A percentile compares a stretch with the other conserved stretches of the same genome.
Conservation (phyloP, 2,113 vertebrate species). For the Echinops telfairi region DNA sequence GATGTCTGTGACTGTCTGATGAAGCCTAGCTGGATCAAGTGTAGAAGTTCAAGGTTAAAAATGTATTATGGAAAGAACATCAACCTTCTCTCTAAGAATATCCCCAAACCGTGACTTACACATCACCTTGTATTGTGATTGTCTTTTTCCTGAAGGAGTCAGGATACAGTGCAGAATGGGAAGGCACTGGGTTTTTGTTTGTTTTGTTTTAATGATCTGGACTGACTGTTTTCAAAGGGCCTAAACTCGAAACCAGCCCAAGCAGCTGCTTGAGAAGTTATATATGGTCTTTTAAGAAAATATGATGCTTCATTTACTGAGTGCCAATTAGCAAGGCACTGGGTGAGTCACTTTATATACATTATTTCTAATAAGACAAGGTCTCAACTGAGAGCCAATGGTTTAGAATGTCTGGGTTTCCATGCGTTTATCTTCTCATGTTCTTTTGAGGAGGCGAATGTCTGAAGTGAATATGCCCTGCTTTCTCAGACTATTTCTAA, state of each 20-base stretch:
- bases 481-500: conserved; percentile 11
- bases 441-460: background rate
- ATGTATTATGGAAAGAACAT: background rate
- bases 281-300: background rate
- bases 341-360: background rate
- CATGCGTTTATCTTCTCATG: background rate
- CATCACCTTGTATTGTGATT: background rate
- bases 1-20: background rate
- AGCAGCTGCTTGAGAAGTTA: background rate
- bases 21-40: background rate
- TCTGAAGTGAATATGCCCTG: background rate
- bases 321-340: background rate
- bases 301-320: background rate
- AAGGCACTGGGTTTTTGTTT: background rate
- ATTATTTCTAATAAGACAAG: background rate
- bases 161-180: background rate
- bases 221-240: background rate
- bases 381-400: background rate
- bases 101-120: conserved; percentile 36
- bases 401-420: background rate
- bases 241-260: background rate
- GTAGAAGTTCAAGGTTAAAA: conserved; percentile 48
- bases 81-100: background rate
- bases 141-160: background rate
- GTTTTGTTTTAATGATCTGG: background rate